Conservation (phyloP, 2,113 vertebrate species). For the Verasper variegatus region DNA sequence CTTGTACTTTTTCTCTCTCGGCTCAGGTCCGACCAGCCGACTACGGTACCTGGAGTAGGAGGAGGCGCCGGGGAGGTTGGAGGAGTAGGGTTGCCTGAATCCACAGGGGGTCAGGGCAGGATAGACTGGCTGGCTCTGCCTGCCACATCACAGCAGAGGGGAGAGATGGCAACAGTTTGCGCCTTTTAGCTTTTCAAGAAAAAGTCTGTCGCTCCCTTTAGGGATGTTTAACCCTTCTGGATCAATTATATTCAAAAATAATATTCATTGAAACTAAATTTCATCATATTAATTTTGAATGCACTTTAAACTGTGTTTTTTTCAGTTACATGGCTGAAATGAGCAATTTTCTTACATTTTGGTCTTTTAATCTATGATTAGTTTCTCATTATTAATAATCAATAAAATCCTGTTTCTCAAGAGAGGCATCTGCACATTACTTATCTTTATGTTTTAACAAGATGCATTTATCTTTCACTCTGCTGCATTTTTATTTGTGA, state of each 20-base stretch:
- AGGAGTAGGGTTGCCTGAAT: slow-evolving; percentile 95
- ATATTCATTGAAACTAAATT: neutral
- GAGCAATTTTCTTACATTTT: neutral
- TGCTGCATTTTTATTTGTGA: neutral
- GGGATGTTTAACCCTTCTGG: slow-evolving; percentile 2
- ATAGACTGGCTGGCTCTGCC: slow-evolving; percentile 98
- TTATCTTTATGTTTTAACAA: neutral
- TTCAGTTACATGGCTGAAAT: neutral
- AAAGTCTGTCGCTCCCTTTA: neutral
- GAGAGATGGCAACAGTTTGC: slow-evolving; percentile 64
- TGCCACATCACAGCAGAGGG: slow-evolving; percentile 81
- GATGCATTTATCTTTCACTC: neutral
- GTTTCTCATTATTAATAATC: neutral
- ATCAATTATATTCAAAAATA: neutral
- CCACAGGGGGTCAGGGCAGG: slow-evolving; percentile 93
- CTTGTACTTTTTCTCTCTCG: neutral
- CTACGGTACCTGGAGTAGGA: slow-evolving; percentile 95
- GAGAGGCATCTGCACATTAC: neutral
- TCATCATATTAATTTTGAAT: neutral
- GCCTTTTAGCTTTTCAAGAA: slow-evolving; percentile 43
- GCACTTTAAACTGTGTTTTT: too few species aligned
- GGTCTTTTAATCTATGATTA: neutral
- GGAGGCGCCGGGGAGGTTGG: slow-evolving; percentile 90
- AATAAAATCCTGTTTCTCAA: neutral
- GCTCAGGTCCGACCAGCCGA: slow-evolving; percentile 64